These are phyloP conservation scores for Rhabdophis nuchalis DNA, from an alignment of 2,797 vertebrate species.

Conservation along the genomic window DNA sequence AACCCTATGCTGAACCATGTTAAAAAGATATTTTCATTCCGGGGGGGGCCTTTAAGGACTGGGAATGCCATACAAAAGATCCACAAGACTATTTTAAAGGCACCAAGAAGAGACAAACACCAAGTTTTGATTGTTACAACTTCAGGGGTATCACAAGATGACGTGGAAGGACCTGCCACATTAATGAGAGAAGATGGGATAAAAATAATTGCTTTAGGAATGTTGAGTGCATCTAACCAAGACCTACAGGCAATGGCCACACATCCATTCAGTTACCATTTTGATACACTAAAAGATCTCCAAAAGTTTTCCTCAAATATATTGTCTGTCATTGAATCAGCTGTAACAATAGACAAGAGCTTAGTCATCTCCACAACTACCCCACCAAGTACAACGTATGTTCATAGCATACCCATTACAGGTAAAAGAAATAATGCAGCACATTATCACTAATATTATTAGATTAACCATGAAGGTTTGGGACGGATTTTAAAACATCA, in stretches of 20 bases:
- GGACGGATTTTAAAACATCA: not conserved
- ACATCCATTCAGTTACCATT: slow-evolving; percentile 40
- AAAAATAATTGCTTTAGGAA: slow-evolving; percentile 61
- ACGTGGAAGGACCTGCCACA: slow-evolving; percentile 34
- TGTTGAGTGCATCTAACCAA: slow-evolving; percentile 34
- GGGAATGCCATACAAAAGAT: slow-evolving; percentile 57
- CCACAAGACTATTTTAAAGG: slow-evolving; percentile 53
- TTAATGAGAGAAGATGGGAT: slow-evolving; percentile 55
- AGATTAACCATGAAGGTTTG: not conserved
- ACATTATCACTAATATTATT: not conserved
- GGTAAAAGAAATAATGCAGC: not conserved
- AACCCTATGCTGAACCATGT: slow-evolving; percentile 59
- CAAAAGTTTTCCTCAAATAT: slow-evolving; percentile 38
- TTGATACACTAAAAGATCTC: slow-evolving; percentile 38
- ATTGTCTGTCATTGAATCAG: slow-evolving; percentile 36
- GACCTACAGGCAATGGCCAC: slow-evolving; percentile 58
- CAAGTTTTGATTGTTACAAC: slow-evolving; percentile 61
- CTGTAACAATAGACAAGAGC: not conserved
- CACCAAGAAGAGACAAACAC: slow-evolving; percentile 45
- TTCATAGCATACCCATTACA: not conserved
- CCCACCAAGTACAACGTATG: slow-evolving; percentile 9
- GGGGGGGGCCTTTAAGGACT: slow-evolving; percentile 49
- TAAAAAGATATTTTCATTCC: slow-evolving; percentile 52
- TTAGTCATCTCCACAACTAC: not conserved
- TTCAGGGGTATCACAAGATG: slow-evolving; percentile 57